Evolutionary conservation across 2,113 vertebrate species (phyloP).

Genomic region (Theristicus caerulescens): DNA sequence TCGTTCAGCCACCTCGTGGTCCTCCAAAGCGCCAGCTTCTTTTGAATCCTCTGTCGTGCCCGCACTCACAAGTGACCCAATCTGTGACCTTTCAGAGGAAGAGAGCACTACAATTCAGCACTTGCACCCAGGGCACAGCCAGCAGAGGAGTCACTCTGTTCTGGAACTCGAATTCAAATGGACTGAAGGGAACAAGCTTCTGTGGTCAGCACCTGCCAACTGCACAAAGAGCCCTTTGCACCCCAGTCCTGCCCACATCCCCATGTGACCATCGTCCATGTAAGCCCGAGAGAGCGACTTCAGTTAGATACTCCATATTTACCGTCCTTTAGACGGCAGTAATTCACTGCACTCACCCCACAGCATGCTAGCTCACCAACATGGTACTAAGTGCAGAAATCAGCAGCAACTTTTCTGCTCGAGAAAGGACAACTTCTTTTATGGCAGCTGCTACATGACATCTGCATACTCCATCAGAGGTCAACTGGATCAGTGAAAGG

Average conservation of each 20-base stretch:
- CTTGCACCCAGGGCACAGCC: neutral
- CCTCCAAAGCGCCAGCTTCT: neutral
- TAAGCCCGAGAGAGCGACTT: neutral
- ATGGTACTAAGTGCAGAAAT: neutral
- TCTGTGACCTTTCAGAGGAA: conserved; percentile 66
- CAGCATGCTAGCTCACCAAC: neutral
- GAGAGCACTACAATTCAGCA: conserved; percentile 34
- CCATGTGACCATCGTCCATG: neutral
- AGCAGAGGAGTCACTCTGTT: neutral
- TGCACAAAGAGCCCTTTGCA: neutral
- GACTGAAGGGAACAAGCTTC: neutral
- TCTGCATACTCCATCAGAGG: neutral
- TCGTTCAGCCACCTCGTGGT: conserved; percentile 17
- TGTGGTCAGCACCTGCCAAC: neutral
- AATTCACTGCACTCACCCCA: neutral
- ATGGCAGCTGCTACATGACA: neutral
- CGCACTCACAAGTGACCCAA: neutral
- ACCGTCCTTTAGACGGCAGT: neutral
- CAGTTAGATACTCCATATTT: neutral
- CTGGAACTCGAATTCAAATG: neutral
- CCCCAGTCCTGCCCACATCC: neutral
- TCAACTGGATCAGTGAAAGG: neutral
- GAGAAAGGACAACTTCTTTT: neutral
- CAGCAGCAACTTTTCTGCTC: neutral
- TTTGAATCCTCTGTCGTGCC: neutral